Evolutionary conservation across 2,888 invertebrate species (phyloP).

Genomic region (Congeria kusceri): DNA sequence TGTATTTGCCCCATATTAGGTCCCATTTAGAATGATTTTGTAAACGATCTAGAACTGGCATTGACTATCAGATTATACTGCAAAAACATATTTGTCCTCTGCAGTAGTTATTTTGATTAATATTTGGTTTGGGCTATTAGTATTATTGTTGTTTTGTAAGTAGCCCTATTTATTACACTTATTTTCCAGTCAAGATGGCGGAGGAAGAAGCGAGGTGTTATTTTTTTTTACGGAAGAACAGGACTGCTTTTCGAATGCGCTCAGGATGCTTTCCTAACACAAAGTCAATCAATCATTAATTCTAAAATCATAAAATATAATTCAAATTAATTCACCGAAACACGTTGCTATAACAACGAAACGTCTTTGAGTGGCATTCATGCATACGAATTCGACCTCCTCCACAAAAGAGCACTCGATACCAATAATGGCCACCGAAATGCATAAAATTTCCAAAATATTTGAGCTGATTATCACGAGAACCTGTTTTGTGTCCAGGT

Average conservation of each 20-base stretch:
- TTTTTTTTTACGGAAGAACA: not conserved
- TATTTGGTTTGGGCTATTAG: not conserved
- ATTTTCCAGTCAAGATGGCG: not conserved
- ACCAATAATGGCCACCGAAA: constrained; percentile 25
- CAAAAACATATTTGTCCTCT: not conserved
- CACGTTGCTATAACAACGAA: constrained; percentile 45
- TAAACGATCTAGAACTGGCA: no score
- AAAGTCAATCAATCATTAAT: not conserved
- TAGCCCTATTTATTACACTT: not conserved
- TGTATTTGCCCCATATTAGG: constrained; percentile 4
- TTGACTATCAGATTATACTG: no score
- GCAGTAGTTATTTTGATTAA: not conserved
- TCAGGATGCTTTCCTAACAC: not conserved
- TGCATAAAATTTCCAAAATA: constrained; percentile 38
- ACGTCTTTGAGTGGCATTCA: constrained; percentile 47
- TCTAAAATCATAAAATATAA: constrained; percentile 3
- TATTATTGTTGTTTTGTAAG: not conserved
- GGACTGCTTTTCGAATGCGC: not conserved
- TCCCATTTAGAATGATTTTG: no score
- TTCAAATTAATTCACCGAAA: constrained; percentile 5
- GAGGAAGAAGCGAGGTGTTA: no score
- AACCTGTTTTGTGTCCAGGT: constrained; percentile 49
- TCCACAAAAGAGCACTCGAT: constrained; percentile 33
- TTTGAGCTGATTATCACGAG: constrained; percentile 30
- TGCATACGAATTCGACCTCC: constrained; percentile 40